These are phyloP conservation scores for Trissolcus japonicus DNA, from an alignment of 2,888 invertebrate species.

Conservation along the genomic window DNA sequence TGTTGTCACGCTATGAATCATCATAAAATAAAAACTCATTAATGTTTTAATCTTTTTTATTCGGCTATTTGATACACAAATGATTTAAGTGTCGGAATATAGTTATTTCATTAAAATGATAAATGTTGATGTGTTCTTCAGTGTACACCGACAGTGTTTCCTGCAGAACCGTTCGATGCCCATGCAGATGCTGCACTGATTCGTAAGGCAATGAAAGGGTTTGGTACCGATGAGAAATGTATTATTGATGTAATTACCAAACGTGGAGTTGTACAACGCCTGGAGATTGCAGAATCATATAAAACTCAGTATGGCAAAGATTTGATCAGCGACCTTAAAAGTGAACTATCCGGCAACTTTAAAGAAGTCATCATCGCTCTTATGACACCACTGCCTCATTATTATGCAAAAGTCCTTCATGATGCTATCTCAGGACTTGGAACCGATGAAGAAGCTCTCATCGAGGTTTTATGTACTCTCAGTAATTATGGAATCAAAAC, in stretches of 20 bases:
- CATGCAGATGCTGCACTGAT: slow-evolving; percentile 89
- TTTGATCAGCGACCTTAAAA: slow-evolving; percentile 88
- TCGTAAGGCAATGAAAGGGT: slow-evolving; percentile 94
- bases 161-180: slow-evolving; percentile 91
- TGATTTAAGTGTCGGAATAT: too few relatives aligned
- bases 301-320: slow-evolving; percentile 94
- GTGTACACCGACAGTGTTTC: slow-evolving; percentile 93
- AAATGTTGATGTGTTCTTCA: slow-evolving; percentile 67
- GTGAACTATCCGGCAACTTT: slow-evolving; percentile 92
- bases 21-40: too few relatives aligned
- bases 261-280: slow-evolving; percentile 92
- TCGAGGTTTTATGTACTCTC: slow-evolving; percentile 93
- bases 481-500: slow-evolving; percentile 93
- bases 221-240: slow-evolving; percentile 93
- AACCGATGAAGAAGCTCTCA: slow-evolving; percentile 93
- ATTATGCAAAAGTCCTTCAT: slow-evolving; percentile 92
- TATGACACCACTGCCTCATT: slow-evolving; percentile 93
- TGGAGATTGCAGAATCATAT: slow-evolving; percentile 92
- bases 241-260: slow-evolving; percentile 93
- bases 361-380: slow-evolving; percentile 93
- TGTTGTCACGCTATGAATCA: too few relatives aligned
- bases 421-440: slow-evolving; percentile 91
- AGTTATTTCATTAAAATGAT: not conserved
- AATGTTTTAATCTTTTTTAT: too few relatives aligned
- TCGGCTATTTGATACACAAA: too few relatives aligned